phyloP scores from a whole-genome alignment of 1,140 invertebrate genomes.

The Caenorhabditis remanei region DNA sequence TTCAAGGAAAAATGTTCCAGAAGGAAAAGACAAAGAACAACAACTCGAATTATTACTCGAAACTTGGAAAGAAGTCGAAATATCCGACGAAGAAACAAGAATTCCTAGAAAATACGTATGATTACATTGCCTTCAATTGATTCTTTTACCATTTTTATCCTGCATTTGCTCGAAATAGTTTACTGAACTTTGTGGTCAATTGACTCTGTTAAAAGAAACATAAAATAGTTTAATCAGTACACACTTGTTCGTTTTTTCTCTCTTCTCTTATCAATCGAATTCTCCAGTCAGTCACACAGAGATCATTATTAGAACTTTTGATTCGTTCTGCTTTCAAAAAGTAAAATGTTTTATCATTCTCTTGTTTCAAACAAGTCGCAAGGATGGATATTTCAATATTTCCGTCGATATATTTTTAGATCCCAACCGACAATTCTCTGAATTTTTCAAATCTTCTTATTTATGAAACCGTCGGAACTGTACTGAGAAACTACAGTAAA shows the following conservation, averaged over 20 bases:
- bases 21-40: neutral
- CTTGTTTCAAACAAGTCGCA: neutral
- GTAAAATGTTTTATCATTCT: too few relatives aligned
- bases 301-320: constrained; percentile 46
- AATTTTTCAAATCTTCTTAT: too few relatives aligned
- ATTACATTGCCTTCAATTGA: neutral
- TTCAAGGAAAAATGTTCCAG: neutral
- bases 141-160: neutral
- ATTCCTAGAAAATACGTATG: constrained; percentile 2
- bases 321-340: too few relatives aligned
- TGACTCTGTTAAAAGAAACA: neutral
- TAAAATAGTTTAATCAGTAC: neutral
- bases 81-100: neutral
- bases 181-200: neutral
- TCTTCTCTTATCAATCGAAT: neutral
- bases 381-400: neutral
- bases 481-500: too few relatives aligned
- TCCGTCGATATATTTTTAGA: neutral
- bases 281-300: neutral
- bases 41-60: neutral
- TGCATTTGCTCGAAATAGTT: neutral
- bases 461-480: too few relatives aligned
- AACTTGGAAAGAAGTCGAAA: neutral
- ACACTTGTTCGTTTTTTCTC: neutral
- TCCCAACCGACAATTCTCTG: too few relatives aligned